phyloP scores from a whole-genome alignment of 2,797 vertebrate genomes.

The Hafferia zeledoni region DNA sequence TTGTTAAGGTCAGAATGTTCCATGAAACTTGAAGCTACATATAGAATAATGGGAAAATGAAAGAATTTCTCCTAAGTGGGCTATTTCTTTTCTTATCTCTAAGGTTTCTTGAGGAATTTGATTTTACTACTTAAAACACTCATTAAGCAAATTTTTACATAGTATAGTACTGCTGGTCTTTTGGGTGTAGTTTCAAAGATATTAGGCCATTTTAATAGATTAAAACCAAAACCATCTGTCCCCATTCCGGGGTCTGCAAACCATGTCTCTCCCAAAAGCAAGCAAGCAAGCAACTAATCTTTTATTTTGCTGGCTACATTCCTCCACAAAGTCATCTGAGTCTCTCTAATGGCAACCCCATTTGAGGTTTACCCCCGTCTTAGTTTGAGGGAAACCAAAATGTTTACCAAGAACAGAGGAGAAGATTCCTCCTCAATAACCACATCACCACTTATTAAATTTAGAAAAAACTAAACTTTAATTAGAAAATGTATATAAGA shows the following conservation, averaged over 20 bases:
- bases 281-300: not conserved
- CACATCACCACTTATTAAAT: too few species aligned
- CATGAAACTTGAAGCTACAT: not conserved
- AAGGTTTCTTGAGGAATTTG: not conserved
- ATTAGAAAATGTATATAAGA: too few species aligned
- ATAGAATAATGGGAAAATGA: not conserved
- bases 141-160: not conserved
- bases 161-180: not conserved
- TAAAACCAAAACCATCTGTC: not conserved
- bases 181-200: not conserved
- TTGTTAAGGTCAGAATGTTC: not conserved
- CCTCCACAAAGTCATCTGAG: not conserved
- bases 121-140: not conserved
- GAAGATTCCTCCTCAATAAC: too few species aligned
- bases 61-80: not conserved
- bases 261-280: not conserved
- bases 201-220: not conserved
- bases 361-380: not conserved
- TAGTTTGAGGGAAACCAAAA: too few species aligned
- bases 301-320: not conserved
- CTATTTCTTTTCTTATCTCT: not conserved
- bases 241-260: not conserved
- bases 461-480: too few species aligned
- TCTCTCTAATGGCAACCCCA: not conserved
- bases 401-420: too few species aligned